Evolutionary conservation across 2,113 vertebrate species (phyloP).

Genomic region (Sterna hirundo): DNA sequence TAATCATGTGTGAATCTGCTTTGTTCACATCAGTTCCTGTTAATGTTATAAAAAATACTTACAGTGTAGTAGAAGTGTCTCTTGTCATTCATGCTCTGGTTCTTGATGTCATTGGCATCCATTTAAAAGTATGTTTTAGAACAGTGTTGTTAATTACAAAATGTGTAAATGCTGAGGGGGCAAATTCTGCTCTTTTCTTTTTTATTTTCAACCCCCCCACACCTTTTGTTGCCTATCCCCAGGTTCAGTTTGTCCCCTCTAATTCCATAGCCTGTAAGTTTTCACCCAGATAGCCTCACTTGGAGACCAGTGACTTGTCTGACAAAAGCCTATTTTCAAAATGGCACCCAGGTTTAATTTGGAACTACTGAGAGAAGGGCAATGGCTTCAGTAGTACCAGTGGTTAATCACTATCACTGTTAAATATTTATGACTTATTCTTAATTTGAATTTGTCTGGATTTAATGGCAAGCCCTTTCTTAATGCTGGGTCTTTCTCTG

Average conservation of each 20-base stretch:
- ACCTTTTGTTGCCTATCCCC: not conserved
- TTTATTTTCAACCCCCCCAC: rapidly evolving
- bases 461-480: not conserved
- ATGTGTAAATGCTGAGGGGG: not conserved
- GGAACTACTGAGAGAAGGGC: not conserved
- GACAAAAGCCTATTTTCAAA: not conserved
- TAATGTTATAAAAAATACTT: not conserved
- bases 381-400: not conserved
- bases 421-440: not conserved
- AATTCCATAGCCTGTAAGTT: not conserved
- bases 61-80: not conserved
- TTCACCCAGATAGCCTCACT: not conserved
- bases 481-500: not conserved
- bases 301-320: not conserved
- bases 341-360: not conserved
- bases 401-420: not conserved
- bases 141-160: not conserved
- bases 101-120: not conserved
- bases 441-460: not conserved
- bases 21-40: not conserved
- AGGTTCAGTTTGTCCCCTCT: not conserved
- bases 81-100: not conserved
- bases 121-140: not conserved
- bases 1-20: not conserved
- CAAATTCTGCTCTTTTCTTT: not conserved